Evolutionary conservation across 1,140 invertebrate genomes (phyloP).

Genomic region (Ceratosolen fusciceps): DNA sequence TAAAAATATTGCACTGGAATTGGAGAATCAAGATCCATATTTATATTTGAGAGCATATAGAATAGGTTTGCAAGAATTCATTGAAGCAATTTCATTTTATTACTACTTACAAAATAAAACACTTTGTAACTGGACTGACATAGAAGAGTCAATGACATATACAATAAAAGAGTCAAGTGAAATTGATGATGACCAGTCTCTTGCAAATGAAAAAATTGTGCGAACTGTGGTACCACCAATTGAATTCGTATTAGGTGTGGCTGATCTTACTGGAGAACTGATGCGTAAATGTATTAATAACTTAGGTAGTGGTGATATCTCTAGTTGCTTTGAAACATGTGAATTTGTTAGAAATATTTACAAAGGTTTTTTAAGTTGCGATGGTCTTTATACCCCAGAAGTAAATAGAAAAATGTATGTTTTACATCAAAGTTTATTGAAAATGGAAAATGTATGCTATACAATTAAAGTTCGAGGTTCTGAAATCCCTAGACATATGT

Average conservation of each 20-base stretch:
- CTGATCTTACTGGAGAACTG: slow-evolving; percentile 90
- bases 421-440: slow-evolving; percentile 81
- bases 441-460: slow-evolving; percentile 90
- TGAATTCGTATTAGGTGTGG: slow-evolving; percentile 88
- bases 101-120: slow-evolving; percentile 74
- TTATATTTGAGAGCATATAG: slow-evolving; percentile 84
- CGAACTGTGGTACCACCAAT: slow-evolving; percentile 71
- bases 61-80: slow-evolving; percentile 87
- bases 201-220: slow-evolving; percentile 52
- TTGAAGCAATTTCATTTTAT: slow-evolving; percentile 87
- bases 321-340: slow-evolving; percentile 81
- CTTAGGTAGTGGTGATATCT: slow-evolving; percentile 83
- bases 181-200: slow-evolving; percentile 23
- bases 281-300: slow-evolving; percentile 91
- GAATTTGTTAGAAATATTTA: slow-evolving; percentile 82
- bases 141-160: slow-evolving; percentile 70
- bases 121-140: slow-evolving; percentile 67
- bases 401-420: slow-evolving; percentile 80
- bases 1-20: slow-evolving; percentile 79
- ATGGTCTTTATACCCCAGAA: slow-evolving; percentile 75
- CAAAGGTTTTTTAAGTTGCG: slow-evolving; percentile 77
- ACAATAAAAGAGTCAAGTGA: slow-evolving; percentile 44
- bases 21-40: slow-evolving; percentile 80
- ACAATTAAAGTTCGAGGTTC: slow-evolving; percentile 85
- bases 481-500: slow-evolving; percentile 81